Conservation (phyloP, 2,888 invertebrate species). For the Lasioglossum pauxillum region DNA sequence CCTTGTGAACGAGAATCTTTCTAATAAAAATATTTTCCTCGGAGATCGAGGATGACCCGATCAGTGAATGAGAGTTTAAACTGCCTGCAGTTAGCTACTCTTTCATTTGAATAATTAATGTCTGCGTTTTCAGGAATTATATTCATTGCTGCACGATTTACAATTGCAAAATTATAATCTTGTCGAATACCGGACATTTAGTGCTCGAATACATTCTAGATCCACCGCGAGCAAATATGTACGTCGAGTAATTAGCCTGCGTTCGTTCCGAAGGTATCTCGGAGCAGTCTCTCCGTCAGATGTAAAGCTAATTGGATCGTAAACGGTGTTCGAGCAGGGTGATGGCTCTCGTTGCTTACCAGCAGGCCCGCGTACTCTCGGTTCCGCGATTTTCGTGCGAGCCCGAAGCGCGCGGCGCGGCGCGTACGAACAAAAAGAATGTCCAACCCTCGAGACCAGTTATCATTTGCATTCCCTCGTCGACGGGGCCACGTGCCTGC, state of each 20-base stretch:
- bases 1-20: neutral
- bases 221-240: neutral
- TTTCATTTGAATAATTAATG: neutral
- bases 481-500: slow-evolving; percentile 67
- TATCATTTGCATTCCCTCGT: slow-evolving; percentile 78
- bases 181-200: neutral
- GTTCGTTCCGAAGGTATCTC: neutral
- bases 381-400: slow-evolving; percentile 27
- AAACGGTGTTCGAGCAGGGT: neutral
- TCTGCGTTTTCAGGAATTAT: neutral
- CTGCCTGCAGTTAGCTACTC: too few species aligned
- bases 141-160: too few species aligned
- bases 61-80: neutral
- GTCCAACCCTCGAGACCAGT: slow-evolving; percentile 72
- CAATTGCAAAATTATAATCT: neutral
- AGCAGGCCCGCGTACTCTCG: slow-evolving; percentile 23
- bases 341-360: slow-evolving; percentile 18
- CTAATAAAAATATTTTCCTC: neutral
- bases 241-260: neutral
- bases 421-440: slow-evolving; percentile 65
- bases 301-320: slow-evolving; percentile 24
- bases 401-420: slow-evolving; percentile 5
- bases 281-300: neutral
- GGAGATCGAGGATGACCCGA: neutral
- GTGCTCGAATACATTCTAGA: neutral